Conservation (phyloP, 2,888 invertebrate species). For the Monopis laevigella region DNA sequence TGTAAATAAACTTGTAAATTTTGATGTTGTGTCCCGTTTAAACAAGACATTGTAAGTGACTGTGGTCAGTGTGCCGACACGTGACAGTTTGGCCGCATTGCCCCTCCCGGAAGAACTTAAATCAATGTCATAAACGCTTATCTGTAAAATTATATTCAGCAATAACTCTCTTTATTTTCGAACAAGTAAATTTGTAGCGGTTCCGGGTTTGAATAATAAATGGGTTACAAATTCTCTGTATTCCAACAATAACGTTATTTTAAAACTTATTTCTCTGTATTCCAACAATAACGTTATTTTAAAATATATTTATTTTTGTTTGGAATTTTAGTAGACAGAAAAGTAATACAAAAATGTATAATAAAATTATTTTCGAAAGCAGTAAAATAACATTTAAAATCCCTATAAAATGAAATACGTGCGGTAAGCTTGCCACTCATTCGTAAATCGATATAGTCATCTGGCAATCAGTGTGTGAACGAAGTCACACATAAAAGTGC, state of each 20-base stretch:
- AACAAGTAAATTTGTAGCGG: background rate
- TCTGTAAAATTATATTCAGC: background rate
- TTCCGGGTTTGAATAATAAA: conserved; percentile 5
- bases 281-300: too few species aligned
- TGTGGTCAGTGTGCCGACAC: conserved; percentile 3
- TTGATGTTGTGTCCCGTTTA: too few species aligned
- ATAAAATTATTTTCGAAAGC: too few species aligned
- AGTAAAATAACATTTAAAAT: too few species aligned
- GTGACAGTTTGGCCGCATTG: background rate
- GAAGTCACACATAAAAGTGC: conserved; percentile 29
- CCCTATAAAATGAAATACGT: too few species aligned
- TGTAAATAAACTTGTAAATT: too few species aligned
- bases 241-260: too few species aligned
- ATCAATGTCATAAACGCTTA: conserved; percentile 6
- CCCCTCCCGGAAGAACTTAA: conserved; percentile 8
- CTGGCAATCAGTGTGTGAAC: conserved; percentile 20
- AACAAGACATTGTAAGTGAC: conserved; percentile 8
- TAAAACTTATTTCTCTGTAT: too few species aligned
- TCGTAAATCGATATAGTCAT: background rate
- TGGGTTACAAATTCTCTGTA: too few species aligned
- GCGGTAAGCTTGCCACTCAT: background rate
- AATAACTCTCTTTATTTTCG: conserved; percentile 5
- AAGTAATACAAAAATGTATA: too few species aligned
- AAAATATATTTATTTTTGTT: too few species aligned
- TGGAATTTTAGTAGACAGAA: too few species aligned